Percentiles rank a stretch among this genome's conserved stretches.
Conservation (phyloP, 2,797 vertebrate genomes). For the Carduelis carduelis region DNA sequence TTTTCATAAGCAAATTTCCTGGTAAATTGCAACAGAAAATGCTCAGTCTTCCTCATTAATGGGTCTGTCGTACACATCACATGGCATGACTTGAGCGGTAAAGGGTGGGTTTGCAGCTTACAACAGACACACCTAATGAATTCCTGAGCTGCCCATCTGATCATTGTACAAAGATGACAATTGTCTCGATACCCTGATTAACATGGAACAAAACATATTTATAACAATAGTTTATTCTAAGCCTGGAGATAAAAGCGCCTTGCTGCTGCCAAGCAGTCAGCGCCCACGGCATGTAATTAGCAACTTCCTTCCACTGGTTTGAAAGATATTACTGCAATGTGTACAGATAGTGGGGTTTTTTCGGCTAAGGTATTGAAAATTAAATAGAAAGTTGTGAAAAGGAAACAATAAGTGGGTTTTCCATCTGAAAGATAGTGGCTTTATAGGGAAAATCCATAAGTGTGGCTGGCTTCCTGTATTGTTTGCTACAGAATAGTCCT, state of each 20-base stretch:
- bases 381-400: slow-evolving; percentile 40
- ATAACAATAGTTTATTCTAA: slow-evolving; percentile 29
- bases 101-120: slow-evolving; percentile 11
- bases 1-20: slow-evolving; percentile 44
- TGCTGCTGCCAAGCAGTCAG: slow-evolving; percentile 40
- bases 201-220: slow-evolving; percentile 45
- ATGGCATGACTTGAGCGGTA: slow-evolving; percentile 5
- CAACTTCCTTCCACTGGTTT: neutral
- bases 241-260: neutral
- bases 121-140: slow-evolving; percentile 50
- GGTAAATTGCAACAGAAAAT: slow-evolving; percentile 32
- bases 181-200: slow-evolving; percentile 17
- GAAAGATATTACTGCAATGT: neutral
- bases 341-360: neutral
- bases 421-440: neutral
- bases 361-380: slow-evolving; percentile 43
- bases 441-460: neutral
- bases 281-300: slow-evolving; percentile 35
- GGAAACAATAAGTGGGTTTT: slow-evolving; percentile 12
- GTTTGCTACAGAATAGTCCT: slow-evolving; percentile 1
- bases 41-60: slow-evolving; percentile 33
- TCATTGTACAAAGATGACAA: slow-evolving; percentile 21
- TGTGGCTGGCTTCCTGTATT: neutral
- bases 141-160: slow-evolving; percentile 40
- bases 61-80: neutral